Evolutionary conservation across 2,888 invertebrate species (phyloP).

Genomic region (Phalera bucephala): DNA sequence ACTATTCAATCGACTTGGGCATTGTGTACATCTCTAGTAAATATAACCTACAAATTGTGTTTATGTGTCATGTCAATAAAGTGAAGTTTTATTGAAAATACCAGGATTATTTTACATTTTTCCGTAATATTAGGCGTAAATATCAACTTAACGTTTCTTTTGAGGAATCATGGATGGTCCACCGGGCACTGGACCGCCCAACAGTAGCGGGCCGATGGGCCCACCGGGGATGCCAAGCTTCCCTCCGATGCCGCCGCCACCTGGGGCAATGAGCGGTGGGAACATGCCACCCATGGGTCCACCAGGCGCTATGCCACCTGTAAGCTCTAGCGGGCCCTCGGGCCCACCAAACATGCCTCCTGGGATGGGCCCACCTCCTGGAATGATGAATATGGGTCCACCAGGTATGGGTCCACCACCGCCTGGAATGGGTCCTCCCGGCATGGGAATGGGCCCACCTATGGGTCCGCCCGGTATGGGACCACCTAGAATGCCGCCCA

Average conservation of each 20-base stretch:
- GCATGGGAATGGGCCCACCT: constrained; percentile 56
- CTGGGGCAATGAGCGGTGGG: constrained; percentile 49
- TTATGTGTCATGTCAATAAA: constrained; percentile 22
- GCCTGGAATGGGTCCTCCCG: constrained; percentile 35
- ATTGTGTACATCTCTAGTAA: constrained; percentile 13
- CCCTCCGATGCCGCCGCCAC: constrained; percentile 62
- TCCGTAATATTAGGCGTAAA: neutral
- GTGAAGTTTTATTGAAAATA: constrained; percentile 4
- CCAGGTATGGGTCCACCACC: constrained; percentile 44
- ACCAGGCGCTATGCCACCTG: constrained; percentile 40
- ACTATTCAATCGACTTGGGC: no score
- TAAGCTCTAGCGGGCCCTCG: constrained; percentile 20
- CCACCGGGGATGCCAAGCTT: constrained; percentile 59
- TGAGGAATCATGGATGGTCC: constrained; percentile 63
- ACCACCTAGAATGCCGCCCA: constrained; percentile 61
- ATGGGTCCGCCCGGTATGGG: constrained; percentile 61
- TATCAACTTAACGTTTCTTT: neutral
- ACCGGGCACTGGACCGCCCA: constrained; percentile 63
- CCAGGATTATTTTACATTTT: neutral
- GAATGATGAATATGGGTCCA: constrained; percentile 36
- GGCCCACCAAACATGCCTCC: constrained; percentile 41
- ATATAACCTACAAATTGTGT: constrained; percentile 17
- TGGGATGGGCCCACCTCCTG: constrained; percentile 44
- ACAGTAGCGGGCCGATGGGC: constrained; percentile 55
- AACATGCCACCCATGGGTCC: constrained; percentile 51